phyloP scores from a whole-genome alignment of 2,888 invertebrate genomes.

The Erebia palarica region DNA sequence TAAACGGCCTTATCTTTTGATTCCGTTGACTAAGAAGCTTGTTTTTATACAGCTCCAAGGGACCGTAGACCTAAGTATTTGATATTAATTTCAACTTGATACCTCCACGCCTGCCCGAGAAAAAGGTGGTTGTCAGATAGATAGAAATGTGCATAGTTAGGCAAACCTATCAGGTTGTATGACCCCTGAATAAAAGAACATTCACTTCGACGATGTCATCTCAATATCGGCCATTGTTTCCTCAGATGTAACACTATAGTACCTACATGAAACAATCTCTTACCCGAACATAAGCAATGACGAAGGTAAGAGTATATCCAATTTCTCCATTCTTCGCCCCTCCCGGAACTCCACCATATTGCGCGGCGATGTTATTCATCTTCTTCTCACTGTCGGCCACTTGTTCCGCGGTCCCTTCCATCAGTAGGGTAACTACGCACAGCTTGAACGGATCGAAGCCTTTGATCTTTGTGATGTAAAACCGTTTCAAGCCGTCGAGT shows the following conservation, averaged over 20 bases:
- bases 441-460: constrained; percentile 91
- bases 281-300: constrained; percentile 98
- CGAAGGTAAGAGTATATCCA: constrained; percentile 98
- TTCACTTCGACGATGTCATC: neutral
- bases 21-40: no score
- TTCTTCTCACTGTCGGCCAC: constrained; percentile 83
- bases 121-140: no score
- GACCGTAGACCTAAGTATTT: no score
- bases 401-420: constrained; percentile 91
- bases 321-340: constrained; percentile 97
- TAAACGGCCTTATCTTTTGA: no score
- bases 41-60: no score
- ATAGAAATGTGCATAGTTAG: no score
- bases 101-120: no score
- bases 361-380: constrained; percentile 90
- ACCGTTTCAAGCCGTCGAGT: constrained; percentile 91
- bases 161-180: no score
- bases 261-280: constrained; percentile 45
- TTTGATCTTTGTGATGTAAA: constrained; percentile 94
- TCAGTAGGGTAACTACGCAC: constrained; percentile 95
- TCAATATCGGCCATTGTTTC: neutral
- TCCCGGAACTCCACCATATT: constrained; percentile 92
- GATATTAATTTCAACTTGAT: no score
- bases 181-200: no score
- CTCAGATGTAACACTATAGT: neutral